phyloP scores from a whole-genome alignment of 2,888 invertebrate species.

The Laspeyria flexula region DNA sequence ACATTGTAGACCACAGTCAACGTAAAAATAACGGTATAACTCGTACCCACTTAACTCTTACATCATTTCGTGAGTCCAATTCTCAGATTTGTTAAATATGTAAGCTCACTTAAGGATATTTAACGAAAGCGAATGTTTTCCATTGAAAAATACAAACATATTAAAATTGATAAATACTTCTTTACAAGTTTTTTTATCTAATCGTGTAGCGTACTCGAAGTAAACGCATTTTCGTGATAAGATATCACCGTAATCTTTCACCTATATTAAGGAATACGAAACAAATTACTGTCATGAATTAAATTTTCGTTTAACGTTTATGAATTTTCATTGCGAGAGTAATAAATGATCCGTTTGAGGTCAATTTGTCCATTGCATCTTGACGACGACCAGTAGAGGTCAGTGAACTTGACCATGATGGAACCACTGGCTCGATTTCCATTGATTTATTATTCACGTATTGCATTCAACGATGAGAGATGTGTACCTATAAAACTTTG shows the following conservation, averaged over 20 bases:
- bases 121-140: slow-evolving; percentile 13
- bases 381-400: slow-evolving; percentile 56
- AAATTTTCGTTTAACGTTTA: background rate
- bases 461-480: slow-evolving; percentile 58
- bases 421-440: slow-evolving; percentile 62
- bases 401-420: slow-evolving; percentile 70
- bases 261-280: slow-evolving; percentile 50
- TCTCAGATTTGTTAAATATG: background rate
- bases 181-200: slow-evolving; percentile 57
- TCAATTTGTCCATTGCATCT: slow-evolving; percentile 66
- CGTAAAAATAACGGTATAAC: slow-evolving; percentile 9
- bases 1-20: slow-evolving; percentile 35
- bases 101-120: slow-evolving; percentile 13
- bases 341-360: slow-evolving; percentile 22
- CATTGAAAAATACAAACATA: slow-evolving; percentile 21
- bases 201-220: slow-evolving; percentile 52
- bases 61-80: slow-evolving; percentile 4
- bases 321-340: slow-evolving; percentile 11
- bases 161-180: slow-evolving; percentile 37
- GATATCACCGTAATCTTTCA: slow-evolving; percentile 56
- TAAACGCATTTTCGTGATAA: slow-evolving; percentile 60
- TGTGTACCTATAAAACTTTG: slow-evolving; percentile 45
- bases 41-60: slow-evolving; percentile 7
- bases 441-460: slow-evolving; percentile 73
- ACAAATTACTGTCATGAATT: slow-evolving; percentile 12